Evolutionary conservation across 1,140 invertebrate genomes (phyloP).

Genomic region (Meloidogyne hapla): DNA sequence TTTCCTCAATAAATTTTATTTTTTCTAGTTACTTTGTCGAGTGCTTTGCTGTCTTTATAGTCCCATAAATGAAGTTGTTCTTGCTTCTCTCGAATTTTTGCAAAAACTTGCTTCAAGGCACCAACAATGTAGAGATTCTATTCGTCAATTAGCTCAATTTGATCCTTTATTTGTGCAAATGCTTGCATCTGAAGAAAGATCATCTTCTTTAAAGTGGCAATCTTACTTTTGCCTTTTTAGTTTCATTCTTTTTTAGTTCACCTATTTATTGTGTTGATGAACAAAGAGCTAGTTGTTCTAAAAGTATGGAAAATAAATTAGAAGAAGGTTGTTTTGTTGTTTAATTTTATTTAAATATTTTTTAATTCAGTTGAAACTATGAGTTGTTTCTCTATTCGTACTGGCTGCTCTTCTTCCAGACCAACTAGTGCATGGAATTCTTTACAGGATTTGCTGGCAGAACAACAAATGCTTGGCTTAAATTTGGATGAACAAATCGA

Average conservation of each 20-base stretch:
- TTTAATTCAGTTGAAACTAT: neutral
- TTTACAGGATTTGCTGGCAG: constrained; percentile 6
- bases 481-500: constrained; percentile 11
- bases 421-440: constrained; percentile 24
- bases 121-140: neutral
- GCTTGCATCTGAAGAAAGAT: neutral
- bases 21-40: constrained; percentile 30
- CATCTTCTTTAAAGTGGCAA: neutral
- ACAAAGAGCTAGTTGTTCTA: neutral
- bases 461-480: neutral
- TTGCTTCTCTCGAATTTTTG: constrained; percentile 32
- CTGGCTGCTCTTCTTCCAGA: neutral
- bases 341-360: neutral
- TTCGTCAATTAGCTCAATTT: constrained; percentile 8
- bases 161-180: neutral
- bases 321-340: neutral
- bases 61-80: constrained; percentile 30
- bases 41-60: constrained; percentile 37
- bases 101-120: constrained; percentile 14
- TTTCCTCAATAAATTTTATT: constrained; percentile 10
- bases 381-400: constrained; percentile 17
- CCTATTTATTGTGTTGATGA: neutral
- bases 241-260: neutral
- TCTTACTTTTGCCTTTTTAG: neutral
- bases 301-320: neutral